These are phyloP conservation scores for Herpetotheres cachinnans DNA, from an alignment of 2,113 vertebrate genomes.

Conservation along the genomic window DNA sequence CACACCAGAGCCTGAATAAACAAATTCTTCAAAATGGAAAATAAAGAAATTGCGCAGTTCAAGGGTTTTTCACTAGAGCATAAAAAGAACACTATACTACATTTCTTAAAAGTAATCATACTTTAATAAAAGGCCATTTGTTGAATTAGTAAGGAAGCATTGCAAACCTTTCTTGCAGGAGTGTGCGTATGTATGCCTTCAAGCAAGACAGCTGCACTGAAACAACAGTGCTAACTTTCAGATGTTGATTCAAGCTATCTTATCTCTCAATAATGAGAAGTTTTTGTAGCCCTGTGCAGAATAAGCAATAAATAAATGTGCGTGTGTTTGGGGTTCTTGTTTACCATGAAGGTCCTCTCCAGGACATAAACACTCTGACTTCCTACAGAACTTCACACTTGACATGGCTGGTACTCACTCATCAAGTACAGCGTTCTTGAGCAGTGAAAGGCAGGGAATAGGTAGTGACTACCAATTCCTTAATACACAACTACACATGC, in stretches of 20 bases:
- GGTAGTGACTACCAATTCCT: not conserved
- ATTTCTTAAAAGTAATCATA: not conserved
- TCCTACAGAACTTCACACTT: not conserved
- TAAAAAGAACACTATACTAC: not conserved
- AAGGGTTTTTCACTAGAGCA: not conserved
- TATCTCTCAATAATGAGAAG: not conserved
- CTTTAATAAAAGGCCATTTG: not conserved
- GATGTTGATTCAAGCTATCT: not conserved
- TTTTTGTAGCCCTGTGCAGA: not conserved
- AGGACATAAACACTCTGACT: not conserved
- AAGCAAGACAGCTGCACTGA: not conserved
- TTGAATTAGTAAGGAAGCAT: not conserved
- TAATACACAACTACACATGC: fast-evolving
- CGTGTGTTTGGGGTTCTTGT: not conserved
- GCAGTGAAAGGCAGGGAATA: not conserved
- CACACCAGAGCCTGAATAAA: not conserved
- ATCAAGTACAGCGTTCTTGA: not conserved
- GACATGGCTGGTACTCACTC: not conserved
- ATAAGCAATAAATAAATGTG: not conserved
- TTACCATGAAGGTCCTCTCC: not conserved
- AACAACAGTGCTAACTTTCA: not conserved
- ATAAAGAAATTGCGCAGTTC: not conserved
- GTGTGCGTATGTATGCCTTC: not conserved
- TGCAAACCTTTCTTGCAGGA: not conserved
- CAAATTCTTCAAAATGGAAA: not conserved